Evolutionary conservation across 2,797 vertebrate species (phyloP), one percentile per base, ranked within the genome.

Genomic region (Echeneis naucrates): DNA sequence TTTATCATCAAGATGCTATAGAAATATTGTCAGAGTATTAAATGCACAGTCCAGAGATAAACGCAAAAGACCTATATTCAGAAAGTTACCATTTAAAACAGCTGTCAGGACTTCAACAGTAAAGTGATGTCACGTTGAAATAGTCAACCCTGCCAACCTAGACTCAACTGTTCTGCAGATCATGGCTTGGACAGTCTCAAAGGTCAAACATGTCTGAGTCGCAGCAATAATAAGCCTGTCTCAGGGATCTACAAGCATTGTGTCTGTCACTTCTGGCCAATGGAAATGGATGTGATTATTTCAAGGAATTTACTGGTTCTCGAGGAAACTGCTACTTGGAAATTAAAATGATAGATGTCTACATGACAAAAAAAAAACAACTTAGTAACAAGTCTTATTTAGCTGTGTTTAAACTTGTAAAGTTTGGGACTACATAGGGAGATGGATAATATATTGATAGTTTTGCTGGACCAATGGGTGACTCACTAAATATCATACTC

Each of bases 141-240:
- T n/a, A n/a, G n/a, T n/a, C n/a, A n/a, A n/a, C n/a, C n/a, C n/a
- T n/a, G n/a, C n/a, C n/a, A n/a, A n/a, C n/a, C n/a, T n/a, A n/a
- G n/a, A n/a, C n/a, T n/a, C n/a, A n/a, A n/a, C n/a, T n/a, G n/a
- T n/a, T n/a, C n/a, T n/a, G n/a, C n/a, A n/a, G n/a, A n/a, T n/a
- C n/a, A n/a, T n/a, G n/a, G n/a, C n/a, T n/a, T n/a, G 48, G 68
- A 58, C 62, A 67, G 47, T 70, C 23, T 59, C 37, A 82, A 85
- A 89, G 78, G 83, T 85, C 71, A 85, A 58, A 68, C 42, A 38
- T 71, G 72, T 78, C 68, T 17, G 52, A 38, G 54, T 56, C 50
- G 54, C 59, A 33, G 27, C 32, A 56, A 75, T 81, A 74, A 87
- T 74, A 56, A 68, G 58, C 24, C 72, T 77, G 32, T 75, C 75